Conservation (phyloP, 2,888 invertebrate genomes). For the Campopleginae sp. region DNA sequence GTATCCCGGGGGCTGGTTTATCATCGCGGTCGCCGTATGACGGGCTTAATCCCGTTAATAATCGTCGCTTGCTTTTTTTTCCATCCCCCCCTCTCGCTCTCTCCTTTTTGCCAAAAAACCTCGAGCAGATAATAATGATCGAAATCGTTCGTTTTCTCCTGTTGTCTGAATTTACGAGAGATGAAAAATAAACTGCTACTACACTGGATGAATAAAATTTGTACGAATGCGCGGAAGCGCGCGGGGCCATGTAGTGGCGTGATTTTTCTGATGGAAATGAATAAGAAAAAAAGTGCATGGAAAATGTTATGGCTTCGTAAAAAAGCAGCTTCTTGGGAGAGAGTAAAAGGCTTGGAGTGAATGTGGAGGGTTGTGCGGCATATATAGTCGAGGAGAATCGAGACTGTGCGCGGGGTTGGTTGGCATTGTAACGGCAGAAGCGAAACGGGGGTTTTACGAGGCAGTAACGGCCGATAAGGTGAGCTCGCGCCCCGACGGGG, state of each 20-base stretch:
- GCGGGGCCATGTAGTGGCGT: not conserved
- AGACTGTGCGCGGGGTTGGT: conserved; percentile 66
- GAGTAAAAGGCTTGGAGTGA: conserved; percentile 63
- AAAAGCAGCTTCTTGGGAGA: conserved; percentile 63
- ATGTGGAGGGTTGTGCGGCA: conserved; percentile 49
- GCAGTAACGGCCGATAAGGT: conserved; percentile 85
- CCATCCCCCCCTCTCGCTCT: not conserved
- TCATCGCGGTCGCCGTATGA: conserved; percentile 55
- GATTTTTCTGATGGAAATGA: conserved; percentile 6
- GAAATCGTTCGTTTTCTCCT: conserved; percentile 42
- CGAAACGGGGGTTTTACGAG: conserved; percentile 83
- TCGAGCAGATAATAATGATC: conserved; percentile 41
- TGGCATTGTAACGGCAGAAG: conserved; percentile 73
- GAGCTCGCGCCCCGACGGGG: conserved; percentile 81
- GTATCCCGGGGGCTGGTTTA: conserved; percentile 60
- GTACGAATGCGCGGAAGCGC: not conserved
- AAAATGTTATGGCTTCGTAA: conserved; percentile 54
- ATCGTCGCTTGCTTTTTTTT: conserved; percentile 59
- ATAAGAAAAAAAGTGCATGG: conserved; percentile 42
- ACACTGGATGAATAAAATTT: conserved; percentile 60
- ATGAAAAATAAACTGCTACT: conserved; percentile 18
- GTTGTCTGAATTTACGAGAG: conserved; percentile 1
- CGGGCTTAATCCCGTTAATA: conserved; percentile 66
- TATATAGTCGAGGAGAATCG: conserved; percentile 63
- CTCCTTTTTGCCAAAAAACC: not conserved